phyloP scores from a whole-genome alignment of 1,140 invertebrate species.

The Drosophila jambulina region DNA sequence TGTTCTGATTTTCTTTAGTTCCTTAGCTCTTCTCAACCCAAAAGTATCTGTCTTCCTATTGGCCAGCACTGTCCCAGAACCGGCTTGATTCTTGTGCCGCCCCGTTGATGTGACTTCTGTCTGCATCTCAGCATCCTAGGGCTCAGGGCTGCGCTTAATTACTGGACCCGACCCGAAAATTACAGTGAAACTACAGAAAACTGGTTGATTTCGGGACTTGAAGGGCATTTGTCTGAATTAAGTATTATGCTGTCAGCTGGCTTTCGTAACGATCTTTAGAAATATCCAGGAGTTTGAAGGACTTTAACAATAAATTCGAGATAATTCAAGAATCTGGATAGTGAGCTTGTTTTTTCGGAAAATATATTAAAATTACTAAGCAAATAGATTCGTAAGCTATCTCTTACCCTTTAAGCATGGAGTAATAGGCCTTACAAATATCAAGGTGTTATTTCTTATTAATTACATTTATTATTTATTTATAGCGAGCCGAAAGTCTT shows the following conservation, averaged over 20 bases:
- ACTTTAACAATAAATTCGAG: neutral
- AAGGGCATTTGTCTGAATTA: constrained; percentile 12
- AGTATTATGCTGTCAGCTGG: constrained; percentile 9
- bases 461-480: no score
- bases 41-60: constrained; percentile 43
- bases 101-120: constrained; percentile 65
- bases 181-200: constrained; percentile 35
- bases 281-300: neutral
- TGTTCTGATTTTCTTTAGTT: constrained; percentile 3
- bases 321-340: neutral
- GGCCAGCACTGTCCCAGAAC: constrained; percentile 35
- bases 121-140: constrained; percentile 53
- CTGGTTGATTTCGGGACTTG: constrained; percentile 37
- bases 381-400: no score
- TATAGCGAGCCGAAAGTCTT: no score
- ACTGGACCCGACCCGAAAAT: constrained; percentile 24
- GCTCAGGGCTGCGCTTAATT: constrained; percentile 64
- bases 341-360: neutral
- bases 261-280: constrained; percentile 51
- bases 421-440: no score
- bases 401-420: no score
- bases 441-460: no score
- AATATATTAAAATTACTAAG: neutral
- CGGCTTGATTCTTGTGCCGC: neutral
- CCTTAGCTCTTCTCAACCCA: constrained; percentile 4